These are phyloP conservation scores for Marronus borbonicus DNA, from an alignment of 2,888 invertebrate genomes.

Conservation along the genomic window DNA sequence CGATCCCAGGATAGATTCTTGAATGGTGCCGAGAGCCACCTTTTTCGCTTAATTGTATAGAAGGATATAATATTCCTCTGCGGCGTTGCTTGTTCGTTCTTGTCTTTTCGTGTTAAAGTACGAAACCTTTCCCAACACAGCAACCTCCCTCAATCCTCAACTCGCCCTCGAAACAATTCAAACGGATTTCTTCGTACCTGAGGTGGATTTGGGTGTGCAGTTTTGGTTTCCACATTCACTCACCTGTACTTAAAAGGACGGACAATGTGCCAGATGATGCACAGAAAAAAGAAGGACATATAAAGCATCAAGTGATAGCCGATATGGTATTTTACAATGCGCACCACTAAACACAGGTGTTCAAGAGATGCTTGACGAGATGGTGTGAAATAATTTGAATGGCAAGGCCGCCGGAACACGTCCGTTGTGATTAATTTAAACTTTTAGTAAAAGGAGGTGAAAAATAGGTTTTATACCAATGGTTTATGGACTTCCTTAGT, in stretches of 20 bases:
- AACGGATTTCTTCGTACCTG: not conserved
- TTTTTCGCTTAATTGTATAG: constrained; percentile 9
- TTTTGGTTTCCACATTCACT: too few species aligned
- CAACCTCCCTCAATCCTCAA: not conserved
- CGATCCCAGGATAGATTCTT: constrained; percentile 16
- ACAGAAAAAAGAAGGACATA: too few species aligned
- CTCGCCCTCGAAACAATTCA: not conserved
- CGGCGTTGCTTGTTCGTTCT: not conserved
- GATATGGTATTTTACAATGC: too few species aligned
- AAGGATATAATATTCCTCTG: not conserved
- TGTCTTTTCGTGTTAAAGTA: constrained; percentile 28
- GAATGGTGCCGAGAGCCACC: constrained; percentile 29
- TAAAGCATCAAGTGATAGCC: too few species aligned
- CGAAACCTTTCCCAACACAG: constrained; percentile 27
- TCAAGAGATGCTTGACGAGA: constrained; percentile 18
- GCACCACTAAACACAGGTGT: constrained; percentile 27
- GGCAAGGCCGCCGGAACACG: constrained; percentile 34
- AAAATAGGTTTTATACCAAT: too few species aligned
- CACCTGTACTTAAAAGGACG: too few species aligned
- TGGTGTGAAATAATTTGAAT: constrained; percentile 43
- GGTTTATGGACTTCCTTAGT: too few species aligned
- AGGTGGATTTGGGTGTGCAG: not conserved
- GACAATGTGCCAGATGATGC: too few species aligned
- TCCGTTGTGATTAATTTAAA: constrained; percentile 24
- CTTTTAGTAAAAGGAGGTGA: constrained; percentile 16